Base-by-base conservation (phyloP, 2,113 vertebrate genomes). In the Potamarius usumacintae region DNA sequence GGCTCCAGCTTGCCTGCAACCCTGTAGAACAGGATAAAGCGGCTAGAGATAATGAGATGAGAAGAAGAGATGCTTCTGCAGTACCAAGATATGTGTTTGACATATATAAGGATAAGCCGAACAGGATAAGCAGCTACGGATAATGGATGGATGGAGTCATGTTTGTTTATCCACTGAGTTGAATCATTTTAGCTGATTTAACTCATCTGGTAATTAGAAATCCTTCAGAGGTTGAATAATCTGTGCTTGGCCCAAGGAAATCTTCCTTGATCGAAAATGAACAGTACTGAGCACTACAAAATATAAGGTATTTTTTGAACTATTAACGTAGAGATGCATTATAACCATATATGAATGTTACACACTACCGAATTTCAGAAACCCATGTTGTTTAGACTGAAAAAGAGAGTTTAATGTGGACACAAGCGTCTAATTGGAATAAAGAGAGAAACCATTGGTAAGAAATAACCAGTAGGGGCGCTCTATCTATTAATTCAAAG, bases 381-480 rank as follows among this genome's bases (percentile, higher is more conserved):
- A 58, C 15, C 5, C 18, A 22, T 10, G 1, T 11, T 62, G 48
- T 62, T 82, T 82, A 22, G 57, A 42, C 10, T 62, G 11, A 34
- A 48, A 15, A 52, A 7, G 18, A 55, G 22, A n/a, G 55, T 48
- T 25, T 62, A 82, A 78, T 53, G 4, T 14, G 14, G 10, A 2
- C 48, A 14, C 12, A 50, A 55, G 25, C 0, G 25, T 34, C 17
- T 84, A 4, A 15, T 78, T 63, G 27, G 27, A 86, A 55, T 30
- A 86, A 42, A 71, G 3, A 80, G 1, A 80, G 48, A 65, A 25
- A 27, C 9, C 74, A n/a, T 7, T 48, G 0, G 5, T 9, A 25
- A 30, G 14, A 34, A 22, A 27, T 55, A 22, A 58, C 87, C 87
- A 84, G 25, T 50, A 79, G 87, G 42, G 82, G 87, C 82, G 82